Evolutionary conservation across 2,113 vertebrate species (phyloP), one percentile per base, ranked within the genome.

Genomic region (Rafetus swinhoei): DNA sequence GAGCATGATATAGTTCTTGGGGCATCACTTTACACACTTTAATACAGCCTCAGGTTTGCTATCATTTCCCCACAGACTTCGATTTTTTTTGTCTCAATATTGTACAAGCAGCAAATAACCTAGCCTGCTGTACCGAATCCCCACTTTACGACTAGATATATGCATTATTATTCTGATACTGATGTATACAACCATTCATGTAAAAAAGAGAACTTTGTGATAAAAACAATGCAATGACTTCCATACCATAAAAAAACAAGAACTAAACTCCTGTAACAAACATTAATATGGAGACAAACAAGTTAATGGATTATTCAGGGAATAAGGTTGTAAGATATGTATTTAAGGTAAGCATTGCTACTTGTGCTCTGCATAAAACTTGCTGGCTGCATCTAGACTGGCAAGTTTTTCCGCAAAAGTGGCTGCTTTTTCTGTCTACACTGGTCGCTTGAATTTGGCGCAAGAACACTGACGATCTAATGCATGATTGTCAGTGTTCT

Each of bases 161-260:
- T 95, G 94, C 79, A 96, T 95, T 82, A 88, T 97, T 95, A 95
- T 95, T 96, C 86, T 89, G 96, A 97, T 92, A 82, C 95, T 96
- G 92, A 85, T 95, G 89, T 95, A 90, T 86, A 79, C 92, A 96
- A 96, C 93, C 94, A 97, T 97, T 97, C 97, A 95, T 90, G 93
- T 94, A 96, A 97, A 97, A 50, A 96, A 94, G 95, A 56, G 79
- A 94, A 97, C 96, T 92, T 94, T 92, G 80, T 93, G 94, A 95
- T 97, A 98, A 98, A 97, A 94, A 97, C 91, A 96, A 96, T 93
- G 90, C 96, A 95, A 89, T 54, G 87, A 93, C 90, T 96, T 94
- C 87, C 93, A 97, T 97, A 97, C 97, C 97, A 95, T 77, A 93
- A 93, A 95, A 95, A 96, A 97, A 97, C 95, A 97, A 97, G 96